These are phyloP conservation scores for Scaptodrosophila latifasciaeformis DNA, from an alignment of 2,888 invertebrate species.

Conservation along the genomic window DNA sequence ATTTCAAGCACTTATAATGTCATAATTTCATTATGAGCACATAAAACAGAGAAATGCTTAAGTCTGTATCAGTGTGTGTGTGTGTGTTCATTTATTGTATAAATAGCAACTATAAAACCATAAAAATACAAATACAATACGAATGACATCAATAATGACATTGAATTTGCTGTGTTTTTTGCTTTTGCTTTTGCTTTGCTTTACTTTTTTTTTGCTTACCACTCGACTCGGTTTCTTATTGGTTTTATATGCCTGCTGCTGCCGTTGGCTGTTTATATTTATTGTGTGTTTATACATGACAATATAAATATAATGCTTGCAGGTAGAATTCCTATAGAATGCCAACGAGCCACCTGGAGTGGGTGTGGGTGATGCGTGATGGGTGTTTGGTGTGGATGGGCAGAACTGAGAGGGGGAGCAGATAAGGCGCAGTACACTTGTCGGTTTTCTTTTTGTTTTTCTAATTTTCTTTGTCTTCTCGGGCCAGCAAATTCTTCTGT, in stretches of 20 bases:
- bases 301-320: slow-evolving; percentile 40
- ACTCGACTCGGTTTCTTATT: slow-evolving; percentile 9
- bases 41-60: slow-evolving; percentile 1
- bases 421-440: slow-evolving; percentile 23
- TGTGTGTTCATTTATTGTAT: neutral
- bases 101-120: slow-evolving; percentile 46
- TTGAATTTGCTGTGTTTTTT: slow-evolving; percentile 44
- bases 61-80: no score
- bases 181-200: slow-evolving; percentile 9
- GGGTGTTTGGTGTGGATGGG: slow-evolving; percentile 4
- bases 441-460: slow-evolving; percentile 37
- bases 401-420: no score
- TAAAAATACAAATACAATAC: slow-evolving; percentile 48
- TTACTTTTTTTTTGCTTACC: slow-evolving; percentile 3
- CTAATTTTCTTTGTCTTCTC: neutral
- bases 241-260: slow-evolving; percentile 21
- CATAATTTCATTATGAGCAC: slow-evolving; percentile 46
- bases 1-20: slow-evolving; percentile 16
- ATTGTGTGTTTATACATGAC: slow-evolving; percentile 42
- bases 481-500: neutral
- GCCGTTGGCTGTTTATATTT: slow-evolving; percentile 37
- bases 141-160: slow-evolving; percentile 66
- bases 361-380: neutral
- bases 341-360: slow-evolving; percentile 18
- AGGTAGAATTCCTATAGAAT: no score